These are phyloP conservation scores for Montipora capricornis DNA, from an alignment of 64 coral and sea anemone genomes.

Conservation along the genomic window DNA sequence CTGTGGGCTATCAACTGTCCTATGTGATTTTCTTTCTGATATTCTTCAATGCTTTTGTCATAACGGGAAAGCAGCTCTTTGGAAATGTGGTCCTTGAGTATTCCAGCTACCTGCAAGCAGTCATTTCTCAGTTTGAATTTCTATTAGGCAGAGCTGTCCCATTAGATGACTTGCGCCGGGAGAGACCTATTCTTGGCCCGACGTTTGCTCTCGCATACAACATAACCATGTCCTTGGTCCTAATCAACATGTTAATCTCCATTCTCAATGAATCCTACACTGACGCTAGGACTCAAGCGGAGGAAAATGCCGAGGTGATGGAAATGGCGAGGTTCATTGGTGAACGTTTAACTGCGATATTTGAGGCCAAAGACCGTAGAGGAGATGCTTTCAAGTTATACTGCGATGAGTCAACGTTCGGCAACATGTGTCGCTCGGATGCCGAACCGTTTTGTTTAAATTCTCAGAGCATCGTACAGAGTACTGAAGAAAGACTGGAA, in stretches of 20 bases:
- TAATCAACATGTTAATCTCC: slow-evolving; percentile 22
- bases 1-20: slow-evolving; percentile 4
- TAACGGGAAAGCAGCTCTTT: neutral
- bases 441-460: slow-evolving; percentile 35
- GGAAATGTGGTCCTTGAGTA: neutral
- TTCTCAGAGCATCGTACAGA: slow-evolving; percentile 11
- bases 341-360: neutral
- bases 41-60: slow-evolving; percentile 4
- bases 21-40: neutral
- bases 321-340: slow-evolving; percentile 36
- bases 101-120: neutral
- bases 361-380: neutral
- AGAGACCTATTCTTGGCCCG: neutral
- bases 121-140: slow-evolving; percentile 24
- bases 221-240: neutral
- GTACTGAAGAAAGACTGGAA: slow-evolving; percentile 7
- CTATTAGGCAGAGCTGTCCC: slow-evolving; percentile 25
- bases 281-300: neutral
- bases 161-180: neutral
- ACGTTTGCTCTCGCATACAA: neutral
- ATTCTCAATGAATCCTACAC: slow-evolving; percentile 21
- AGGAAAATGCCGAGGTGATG: slow-evolving; percentile 14
- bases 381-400: neutral
- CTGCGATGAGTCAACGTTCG: slow-evolving; percentile 1
- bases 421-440: slow-evolving; percentile 27